These are phyloP conservation scores for Troides aeacus DNA, from an alignment of 2,888 invertebrate species.

Conservation along the genomic window DNA sequence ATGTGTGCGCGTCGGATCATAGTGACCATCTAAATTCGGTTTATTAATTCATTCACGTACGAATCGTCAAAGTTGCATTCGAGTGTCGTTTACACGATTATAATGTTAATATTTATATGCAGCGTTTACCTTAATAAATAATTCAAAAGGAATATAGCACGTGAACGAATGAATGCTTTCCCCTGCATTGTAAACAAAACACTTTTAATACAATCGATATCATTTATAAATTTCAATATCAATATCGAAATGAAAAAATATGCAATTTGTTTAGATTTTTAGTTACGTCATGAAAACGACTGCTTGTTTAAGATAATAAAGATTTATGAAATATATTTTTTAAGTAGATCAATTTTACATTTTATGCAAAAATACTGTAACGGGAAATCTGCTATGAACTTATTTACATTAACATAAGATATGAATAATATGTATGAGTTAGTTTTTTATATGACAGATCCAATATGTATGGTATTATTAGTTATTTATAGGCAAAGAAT, in stretches of 20 bases:
- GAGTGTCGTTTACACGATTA: slow-evolving; percentile 20
- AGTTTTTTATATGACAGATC: background rate
- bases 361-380: no score
- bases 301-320: no score
- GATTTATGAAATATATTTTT: no score
- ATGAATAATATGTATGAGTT: background rate
- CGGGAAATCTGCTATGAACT: no score
- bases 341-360: no score
- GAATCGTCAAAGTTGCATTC: slow-evolving; percentile 16
- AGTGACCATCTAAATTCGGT: slow-evolving; percentile 6
- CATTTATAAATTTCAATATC: background rate
- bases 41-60: slow-evolving; percentile 25
- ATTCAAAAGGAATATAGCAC: slow-evolving; percentile 16
- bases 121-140: slow-evolving; percentile 24
- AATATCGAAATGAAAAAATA: background rate
- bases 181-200: background rate
- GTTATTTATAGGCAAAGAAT: no score
- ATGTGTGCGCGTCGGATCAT: slow-evolving; percentile 8
- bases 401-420: background rate
- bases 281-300: no score
- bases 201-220: background rate
- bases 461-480: background rate
- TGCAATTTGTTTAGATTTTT: background rate
- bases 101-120: slow-evolving; percentile 25
- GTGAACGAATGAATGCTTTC: background rate